Percentiles rank a stretch among this genome's conserved stretches.
These are phyloP conservation scores for Tuta absoluta DNA, from an alignment of 2,888 invertebrate genomes.

Conservation along the genomic window DNA sequence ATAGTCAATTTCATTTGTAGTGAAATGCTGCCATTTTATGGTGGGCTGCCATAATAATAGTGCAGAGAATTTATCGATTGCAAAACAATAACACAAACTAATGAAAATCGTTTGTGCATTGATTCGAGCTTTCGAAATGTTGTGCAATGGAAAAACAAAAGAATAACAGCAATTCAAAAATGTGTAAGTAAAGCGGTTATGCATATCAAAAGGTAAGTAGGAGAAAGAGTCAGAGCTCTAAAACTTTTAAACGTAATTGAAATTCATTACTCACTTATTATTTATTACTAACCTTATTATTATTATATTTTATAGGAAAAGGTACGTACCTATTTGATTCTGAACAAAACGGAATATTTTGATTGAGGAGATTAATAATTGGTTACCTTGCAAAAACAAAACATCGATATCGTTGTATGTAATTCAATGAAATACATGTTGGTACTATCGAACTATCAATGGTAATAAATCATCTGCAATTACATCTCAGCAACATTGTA, in stretches of 20 bases:
- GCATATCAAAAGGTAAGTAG: not conserved
- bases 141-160: constrained; percentile 44
- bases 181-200: constrained; percentile 17
- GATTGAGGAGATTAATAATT: not conserved
- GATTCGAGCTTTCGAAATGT: constrained; percentile 44
- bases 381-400: not conserved
- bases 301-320: too few relatives aligned
- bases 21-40: constrained; percentile 33
- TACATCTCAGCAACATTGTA: not conserved
- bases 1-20: not conserved
- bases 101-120: constrained; percentile 50
- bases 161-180: constrained; percentile 35
- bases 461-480: constrained; percentile 26
- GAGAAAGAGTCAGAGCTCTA: not conserved
- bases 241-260: constrained; percentile 6
- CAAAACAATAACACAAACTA: constrained; percentile 48
- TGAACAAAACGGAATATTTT: too few relatives aligned
- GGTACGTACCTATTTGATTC: too few relatives aligned
- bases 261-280: not conserved
- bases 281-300: too few relatives aligned
- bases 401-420: not conserved
- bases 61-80: constrained; percentile 47
- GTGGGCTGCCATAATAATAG: constrained; percentile 43
- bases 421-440: not conserved
- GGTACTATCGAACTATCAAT: constrained; percentile 9